Percentiles rank a stretch among this genome's conserved stretches.
These are phyloP conservation scores for Cheilosia urbana DNA, from an alignment of 2,888 invertebrate genomes.

Conservation along the genomic window DNA sequence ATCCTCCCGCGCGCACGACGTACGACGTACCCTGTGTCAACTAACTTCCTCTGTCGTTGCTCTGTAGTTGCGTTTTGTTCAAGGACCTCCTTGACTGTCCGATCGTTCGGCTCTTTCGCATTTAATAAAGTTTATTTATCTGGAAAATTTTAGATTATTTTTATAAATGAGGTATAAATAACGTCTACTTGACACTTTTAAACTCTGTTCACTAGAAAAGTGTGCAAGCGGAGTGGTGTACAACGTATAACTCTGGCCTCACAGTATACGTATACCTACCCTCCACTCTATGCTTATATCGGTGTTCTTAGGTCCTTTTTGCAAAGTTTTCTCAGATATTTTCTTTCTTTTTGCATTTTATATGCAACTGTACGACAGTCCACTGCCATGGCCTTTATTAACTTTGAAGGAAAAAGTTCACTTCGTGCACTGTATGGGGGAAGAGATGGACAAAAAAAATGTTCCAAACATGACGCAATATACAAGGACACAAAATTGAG, in stretches of 20 bases:
- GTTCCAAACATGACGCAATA: slow-evolving; percentile 15
- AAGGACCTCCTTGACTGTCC: slow-evolving; percentile 45
- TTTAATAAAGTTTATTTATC: slow-evolving; percentile 76
- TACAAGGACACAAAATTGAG: slow-evolving; percentile 1
- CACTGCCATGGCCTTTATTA: slow-evolving; percentile 47
- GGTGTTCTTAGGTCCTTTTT: slow-evolving; percentile 23
- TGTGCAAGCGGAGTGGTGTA: not conserved
- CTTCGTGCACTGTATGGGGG: slow-evolving; percentile 45
- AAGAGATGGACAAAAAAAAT: slow-evolving; percentile 10
- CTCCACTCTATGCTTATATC: slow-evolving; percentile 1
- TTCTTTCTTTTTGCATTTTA: slow-evolving; percentile 42
- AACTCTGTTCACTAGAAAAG: slow-evolving; percentile 36
- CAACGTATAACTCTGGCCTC: slow-evolving; percentile 9
- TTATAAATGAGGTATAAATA: slow-evolving; percentile 76
- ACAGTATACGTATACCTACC: not conserved
- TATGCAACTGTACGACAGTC: slow-evolving; percentile 44
- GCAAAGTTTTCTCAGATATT: slow-evolving; percentile 29
- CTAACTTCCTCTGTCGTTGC: slow-evolving; percentile 19
- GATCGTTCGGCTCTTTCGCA: slow-evolving; percentile 55
- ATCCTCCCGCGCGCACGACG: not conserved
- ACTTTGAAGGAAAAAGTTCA: slow-evolving; percentile 48
- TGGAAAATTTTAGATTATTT: slow-evolving; percentile 76
- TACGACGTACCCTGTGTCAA: not conserved
- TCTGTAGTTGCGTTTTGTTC: not conserved
- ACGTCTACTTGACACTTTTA: slow-evolving; percentile 74